These are phyloP conservation scores for Cephus spinipes DNA, from an alignment of 2,888 invertebrate genomes.

Conservation along the genomic window DNA sequence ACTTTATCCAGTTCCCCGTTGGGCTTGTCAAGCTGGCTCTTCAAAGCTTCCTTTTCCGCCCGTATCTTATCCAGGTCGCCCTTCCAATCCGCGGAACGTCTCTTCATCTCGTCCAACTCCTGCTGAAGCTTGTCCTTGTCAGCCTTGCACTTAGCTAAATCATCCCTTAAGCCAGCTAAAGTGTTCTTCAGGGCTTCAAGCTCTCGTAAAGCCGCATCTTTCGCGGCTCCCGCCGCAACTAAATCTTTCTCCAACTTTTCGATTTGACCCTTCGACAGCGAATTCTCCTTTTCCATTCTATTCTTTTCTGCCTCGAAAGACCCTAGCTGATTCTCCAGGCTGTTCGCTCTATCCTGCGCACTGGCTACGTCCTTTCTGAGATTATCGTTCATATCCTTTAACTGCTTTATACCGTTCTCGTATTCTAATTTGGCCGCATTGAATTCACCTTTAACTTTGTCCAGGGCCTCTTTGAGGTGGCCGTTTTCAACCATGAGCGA, in stretches of 20 bases:
- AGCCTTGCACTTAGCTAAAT: constrained; percentile 1
- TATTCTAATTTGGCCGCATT: constrained; percentile 16
- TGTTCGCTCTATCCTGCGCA: constrained; percentile 12
- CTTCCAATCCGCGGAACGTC: constrained; percentile 15
- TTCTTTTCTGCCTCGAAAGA: constrained; percentile 24
- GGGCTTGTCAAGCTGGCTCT: constrained; percentile 8
- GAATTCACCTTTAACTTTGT: constrained; percentile 28
- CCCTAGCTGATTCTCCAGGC: constrained; percentile 6
- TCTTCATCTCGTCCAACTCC: constrained; percentile 10
- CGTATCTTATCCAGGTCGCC: constrained; percentile 28
- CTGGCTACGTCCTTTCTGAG: constrained; percentile 20
- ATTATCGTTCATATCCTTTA: constrained; percentile 24
- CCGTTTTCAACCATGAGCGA: constrained; percentile 8
- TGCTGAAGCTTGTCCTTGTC: constrained; percentile 16
- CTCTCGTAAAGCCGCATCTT: constrained; percentile 9
- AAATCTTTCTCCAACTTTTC: constrained; percentile 19
- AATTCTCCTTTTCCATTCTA: constrained; percentile 21
- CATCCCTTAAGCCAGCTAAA: background rate
- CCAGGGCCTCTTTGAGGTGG: constrained; percentile 19
- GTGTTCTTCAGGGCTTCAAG: background rate
- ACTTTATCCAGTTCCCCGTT: constrained; percentile 21
- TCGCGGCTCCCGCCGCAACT: constrained; percentile 11
- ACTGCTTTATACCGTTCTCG: constrained; percentile 16
- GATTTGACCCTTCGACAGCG: constrained; percentile 19
- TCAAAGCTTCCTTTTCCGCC: constrained; percentile 13